Base-by-base conservation (phyloP, 1,140 invertebrate genomes). In the Papilio aristodemus region DNA sequence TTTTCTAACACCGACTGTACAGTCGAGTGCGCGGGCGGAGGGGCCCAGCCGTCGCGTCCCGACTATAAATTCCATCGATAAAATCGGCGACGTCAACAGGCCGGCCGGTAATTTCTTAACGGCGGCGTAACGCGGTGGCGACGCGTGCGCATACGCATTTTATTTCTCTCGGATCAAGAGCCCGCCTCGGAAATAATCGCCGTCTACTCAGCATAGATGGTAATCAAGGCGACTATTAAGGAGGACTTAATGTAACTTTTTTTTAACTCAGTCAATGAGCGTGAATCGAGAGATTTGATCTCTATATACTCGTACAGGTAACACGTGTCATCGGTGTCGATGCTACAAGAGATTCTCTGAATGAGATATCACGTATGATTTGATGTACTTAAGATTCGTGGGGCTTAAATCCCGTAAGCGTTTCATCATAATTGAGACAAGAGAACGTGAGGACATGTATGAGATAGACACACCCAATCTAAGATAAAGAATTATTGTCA, bases 61-160 rank as follows among this genome's bases (percentile, higher is more conserved):
- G 81, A 82, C 89, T 83, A 90, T 91, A 91, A 91, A 91, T 89
- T 89, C 85, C 83, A 86, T 88, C 87, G 89, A 91, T 91, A 90
- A 91, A 90, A 91, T 91, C 89, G 84, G 85, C 81, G 83, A 85
- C 84, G 84, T 83, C 78, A 77, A 76, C 80, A 69, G 81, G 81
- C 78, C 79, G 83, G 77, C 71, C 82, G 81, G 85, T 90, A 89
- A 90, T 88, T 86, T 85, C 85, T 86, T 88, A 88, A 88, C 86
- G 84, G 86, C 87, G 82, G 88, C 88, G 89, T 91, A 91, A 91
- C 89, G 75, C 86, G 83, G 89, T 91, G 86, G 89, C 89, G 83
- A 88, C 86, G 84, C 88, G 86, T 89, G 86, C 89, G 86, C 87
- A 72, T 76, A 84, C 85, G 85, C 85, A 88, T 89, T 90, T 90